phyloP scores from a whole-genome alignment of 2,888 invertebrate species.

The Lordiphosa fenestrarum region DNA sequence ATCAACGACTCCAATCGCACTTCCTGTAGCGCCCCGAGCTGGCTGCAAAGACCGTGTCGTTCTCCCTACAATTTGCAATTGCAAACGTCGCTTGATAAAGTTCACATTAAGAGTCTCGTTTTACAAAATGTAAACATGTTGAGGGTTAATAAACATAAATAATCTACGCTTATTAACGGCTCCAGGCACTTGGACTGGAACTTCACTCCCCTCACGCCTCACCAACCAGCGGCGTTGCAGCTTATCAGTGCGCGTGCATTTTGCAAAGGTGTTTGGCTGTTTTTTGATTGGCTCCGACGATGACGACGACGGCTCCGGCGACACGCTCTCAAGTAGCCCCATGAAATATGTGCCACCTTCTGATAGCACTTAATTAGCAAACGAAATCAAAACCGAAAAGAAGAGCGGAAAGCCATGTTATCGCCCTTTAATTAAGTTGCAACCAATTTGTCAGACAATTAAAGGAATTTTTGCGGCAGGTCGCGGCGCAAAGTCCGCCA shows the following conservation, averaged over 20 bases:
- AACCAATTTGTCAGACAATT: constrained; percentile 75
- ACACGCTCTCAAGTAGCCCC: constrained; percentile 50
- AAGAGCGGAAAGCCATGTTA: constrained; percentile 29
- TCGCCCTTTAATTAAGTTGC: constrained; percentile 73
- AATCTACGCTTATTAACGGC: constrained; percentile 77
- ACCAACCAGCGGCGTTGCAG: background rate
- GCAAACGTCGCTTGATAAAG: constrained; percentile 73
- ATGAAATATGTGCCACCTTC: constrained; percentile 65
- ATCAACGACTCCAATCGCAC: too few relatives aligned
- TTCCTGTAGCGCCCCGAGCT: constrained; percentile 16
- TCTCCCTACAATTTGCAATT: constrained; percentile 48
- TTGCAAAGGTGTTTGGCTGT: constrained; percentile 77
- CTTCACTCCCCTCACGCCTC: background rate
- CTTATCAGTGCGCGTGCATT: constrained; percentile 77
- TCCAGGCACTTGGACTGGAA: constrained; percentile 33
- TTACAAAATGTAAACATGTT: constrained; percentile 80
- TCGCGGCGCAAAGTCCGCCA: constrained; percentile 34
- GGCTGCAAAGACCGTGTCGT: background rate
- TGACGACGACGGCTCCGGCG: constrained; percentile 4
- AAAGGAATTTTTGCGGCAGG: constrained; percentile 55
- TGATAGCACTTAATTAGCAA: constrained; percentile 70
- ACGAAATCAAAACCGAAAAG: background rate
- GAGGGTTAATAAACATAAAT: constrained; percentile 79
- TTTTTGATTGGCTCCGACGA: constrained; percentile 52
- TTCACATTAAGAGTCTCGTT: constrained; percentile 80